Evolutionary conservation across 92 coral and sea anemone species (phyloP), one percentile per base, ranked within the genome.

Genomic region (Phenganax subtilis): DNA sequence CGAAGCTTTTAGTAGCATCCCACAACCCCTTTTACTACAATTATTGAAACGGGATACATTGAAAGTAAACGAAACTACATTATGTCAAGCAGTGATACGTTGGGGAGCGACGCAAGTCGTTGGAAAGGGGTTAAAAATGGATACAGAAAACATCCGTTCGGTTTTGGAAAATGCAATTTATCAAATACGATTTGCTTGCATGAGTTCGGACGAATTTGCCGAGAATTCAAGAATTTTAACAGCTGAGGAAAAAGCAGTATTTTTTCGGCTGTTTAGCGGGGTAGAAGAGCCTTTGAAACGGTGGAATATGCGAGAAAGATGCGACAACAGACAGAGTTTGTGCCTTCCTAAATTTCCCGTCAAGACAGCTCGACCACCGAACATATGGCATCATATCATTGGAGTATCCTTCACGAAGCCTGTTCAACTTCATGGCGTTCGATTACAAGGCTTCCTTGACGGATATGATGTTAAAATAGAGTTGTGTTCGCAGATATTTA

Each of bases 81-180:
- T 89, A 57, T 89, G 87, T 63, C 20, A 85, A 81, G 92, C 90
- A 44, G 90, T 89, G 12, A 75, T 84, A 29, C 55, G 55, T 72
- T 89, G 92, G 92, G 86, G 86, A 10, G 28, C 12, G n/a, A 59
- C 56, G 8, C 85, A 73, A 68, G 60, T 80, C 53, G 54, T 57
- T 17, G 77, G 75, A 72, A 30, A 81, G 55, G 87, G 63, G 16
- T 7, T 75, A 31, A 66, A 37, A 3, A 57, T 15, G 6, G 80
- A 83, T 27, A 83, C 86, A 3, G 77, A 82, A 61, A 82, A 63
- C 54, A 89, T 75, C 59, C 83, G 92, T 76, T 12, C 25, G 29
- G 83, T 85, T 20, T 81, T 89, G 15, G 90, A 90, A 15, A 89
- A 89, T 14, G 85, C 81, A 25, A 54, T 72, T 14, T 54, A 85